Conservation (phyloP, 2,888 invertebrate species). For the Nomada flava region DNA sequence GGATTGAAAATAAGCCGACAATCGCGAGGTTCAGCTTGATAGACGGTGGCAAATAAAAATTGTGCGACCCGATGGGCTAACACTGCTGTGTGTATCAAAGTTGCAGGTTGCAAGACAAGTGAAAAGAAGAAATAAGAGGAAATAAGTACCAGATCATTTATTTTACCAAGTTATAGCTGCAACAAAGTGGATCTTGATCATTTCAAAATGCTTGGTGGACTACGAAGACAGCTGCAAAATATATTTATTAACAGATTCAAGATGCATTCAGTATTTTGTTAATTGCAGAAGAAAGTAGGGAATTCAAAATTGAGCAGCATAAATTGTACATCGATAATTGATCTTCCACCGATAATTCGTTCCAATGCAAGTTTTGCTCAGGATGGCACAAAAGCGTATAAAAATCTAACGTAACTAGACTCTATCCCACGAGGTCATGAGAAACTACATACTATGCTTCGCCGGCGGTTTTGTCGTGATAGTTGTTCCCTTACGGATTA, state of each 20-base stretch:
- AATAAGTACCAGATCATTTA: too few relatives aligned
- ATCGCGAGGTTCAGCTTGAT: neutral
- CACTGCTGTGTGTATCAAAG: neutral
- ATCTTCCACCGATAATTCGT: too few relatives aligned
- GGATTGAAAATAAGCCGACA: conserved; percentile 13
- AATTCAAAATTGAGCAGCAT: too few relatives aligned
- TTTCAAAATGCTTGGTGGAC: too few relatives aligned
- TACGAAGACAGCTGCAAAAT: too few relatives aligned
- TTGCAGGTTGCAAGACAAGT: neutral
- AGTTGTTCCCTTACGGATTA: neutral
- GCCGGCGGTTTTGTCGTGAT: conserved; percentile 30
- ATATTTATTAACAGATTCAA: too few relatives aligned
- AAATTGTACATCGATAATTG: too few relatives aligned
- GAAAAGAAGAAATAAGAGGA: too few relatives aligned
- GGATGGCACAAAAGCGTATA: neutral
- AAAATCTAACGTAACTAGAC: neutral
- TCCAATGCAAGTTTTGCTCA: neutral
- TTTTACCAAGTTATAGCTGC: too few relatives aligned
- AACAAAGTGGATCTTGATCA: too few relatives aligned
- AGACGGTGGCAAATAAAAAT: neutral
- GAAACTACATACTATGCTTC: conserved; percentile 12
- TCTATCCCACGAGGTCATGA: conserved; percentile 24
- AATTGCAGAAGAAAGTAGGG: too few relatives aligned
- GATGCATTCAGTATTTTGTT: too few relatives aligned
- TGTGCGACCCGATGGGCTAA: neutral